These are phyloP conservation scores for Drosophila borborema DNA, from an alignment of 2,888 invertebrate genomes.

Conservation along the genomic window DNA sequence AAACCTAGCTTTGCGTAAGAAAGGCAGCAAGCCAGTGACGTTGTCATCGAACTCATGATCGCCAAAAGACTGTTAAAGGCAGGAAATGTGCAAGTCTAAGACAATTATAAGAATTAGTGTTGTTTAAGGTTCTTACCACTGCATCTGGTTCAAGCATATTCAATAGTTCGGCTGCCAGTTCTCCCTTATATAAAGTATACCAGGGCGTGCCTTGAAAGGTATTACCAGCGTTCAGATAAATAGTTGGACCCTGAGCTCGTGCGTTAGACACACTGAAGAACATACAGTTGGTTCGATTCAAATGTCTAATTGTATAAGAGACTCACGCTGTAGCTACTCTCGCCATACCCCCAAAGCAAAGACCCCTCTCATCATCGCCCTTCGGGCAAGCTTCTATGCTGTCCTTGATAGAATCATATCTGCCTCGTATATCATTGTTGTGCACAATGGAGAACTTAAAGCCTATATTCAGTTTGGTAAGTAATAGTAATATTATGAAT, in stretches of 20 bases:
- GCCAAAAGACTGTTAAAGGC: not conserved
- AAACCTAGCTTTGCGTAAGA: slow-evolving; percentile 8
- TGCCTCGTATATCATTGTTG: slow-evolving; percentile 94
- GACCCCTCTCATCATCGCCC: slow-evolving; percentile 86
- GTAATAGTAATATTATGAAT: slow-evolving; percentile 11
- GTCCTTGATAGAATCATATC: slow-evolving; percentile 90
- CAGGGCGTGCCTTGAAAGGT: slow-evolving; percentile 94
- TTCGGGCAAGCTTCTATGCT: slow-evolving; percentile 87
- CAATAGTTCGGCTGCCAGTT: slow-evolving; percentile 90
- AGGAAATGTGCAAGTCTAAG: not conserved
- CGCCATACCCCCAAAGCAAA: slow-evolving; percentile 94
- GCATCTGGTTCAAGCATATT: slow-evolving; percentile 92
- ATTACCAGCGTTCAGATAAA: slow-evolving; percentile 95
- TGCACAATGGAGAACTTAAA: slow-evolving; percentile 87
- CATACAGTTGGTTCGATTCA: not conserved
- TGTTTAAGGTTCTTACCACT: slow-evolving; percentile 87
- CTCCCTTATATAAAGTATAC: slow-evolving; percentile 93
- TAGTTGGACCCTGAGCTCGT: slow-evolving; percentile 21
- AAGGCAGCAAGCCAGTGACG: slow-evolving; percentile 7
- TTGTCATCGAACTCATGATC: slow-evolving; percentile 7
- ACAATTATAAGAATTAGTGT: not conserved
- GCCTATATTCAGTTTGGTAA: not conserved
- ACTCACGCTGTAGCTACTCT: slow-evolving; percentile 86
- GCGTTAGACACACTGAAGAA: slow-evolving; percentile 26
- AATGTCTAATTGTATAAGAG: not conserved